Base-by-base conservation (phyloP, 2,888 invertebrate species). In the Uloborus plumipes region DNA sequence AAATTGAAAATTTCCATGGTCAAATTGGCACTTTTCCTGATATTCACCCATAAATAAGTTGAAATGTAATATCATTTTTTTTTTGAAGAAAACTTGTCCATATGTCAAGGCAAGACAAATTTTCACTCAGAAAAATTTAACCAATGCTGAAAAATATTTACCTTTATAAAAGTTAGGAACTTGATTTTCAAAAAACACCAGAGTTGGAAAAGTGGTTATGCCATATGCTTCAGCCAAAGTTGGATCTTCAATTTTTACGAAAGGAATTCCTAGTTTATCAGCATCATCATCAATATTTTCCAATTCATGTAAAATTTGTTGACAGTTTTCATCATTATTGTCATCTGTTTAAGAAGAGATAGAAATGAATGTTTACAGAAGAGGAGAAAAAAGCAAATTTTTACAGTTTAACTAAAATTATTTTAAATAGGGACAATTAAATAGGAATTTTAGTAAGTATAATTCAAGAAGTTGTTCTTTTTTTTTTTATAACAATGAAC, bases 231-330 rank as follows among this genome's bases (percentile, higher is more conserved):
- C 92, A 71, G 95, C 94, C n/a, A 95, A 94, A 86, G 92, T 92
- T 58, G 92, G 91, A 89, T 97, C 85, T 55, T 86, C 84, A 88
- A 96, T 95, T 90, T 96, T 96, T 18, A 96, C 96, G 90, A 96
- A 96, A 85, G 94, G 94, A 88, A 96, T 93, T 85, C 95, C 95
- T 86, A 95, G 91, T 87, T 93, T 91, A 89, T 96, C 96, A 90
- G 95, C 96, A 90, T 96, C 96, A 89, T 96, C 96, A 89, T 96
- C 96, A 88, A 97, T 97, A 89, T 96, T 96, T 90, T 97, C 96
- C 18, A 86, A 61, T 64, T 86, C 84, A 71, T 75, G 20, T 14
- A 86, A 61, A 11, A 85, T 84, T 66, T 77, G 75, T 26, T 67
- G 49, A 26, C 80, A 85, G 39, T 78, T 67, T 79, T 82, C 75